Conservation (phyloP, 2,113 vertebrate species). For the Scatophagus argus region DNA sequence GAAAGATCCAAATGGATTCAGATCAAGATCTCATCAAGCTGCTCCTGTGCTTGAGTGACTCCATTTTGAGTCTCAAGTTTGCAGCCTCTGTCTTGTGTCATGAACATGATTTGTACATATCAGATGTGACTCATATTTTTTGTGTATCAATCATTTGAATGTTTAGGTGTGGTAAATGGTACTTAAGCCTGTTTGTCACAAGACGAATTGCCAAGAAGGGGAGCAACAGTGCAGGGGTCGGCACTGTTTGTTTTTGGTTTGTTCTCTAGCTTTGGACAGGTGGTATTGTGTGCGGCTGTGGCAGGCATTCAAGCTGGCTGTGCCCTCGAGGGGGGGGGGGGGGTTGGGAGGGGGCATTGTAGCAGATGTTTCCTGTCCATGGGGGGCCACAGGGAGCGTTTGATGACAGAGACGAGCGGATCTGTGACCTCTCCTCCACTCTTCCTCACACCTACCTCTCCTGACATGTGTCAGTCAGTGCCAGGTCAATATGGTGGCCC, state of each 20-base stretch:
- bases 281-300: conserved; percentile 45
- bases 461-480: conserved; percentile 79
- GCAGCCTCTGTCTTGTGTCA: conserved; percentile 16
- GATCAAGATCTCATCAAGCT: conserved; percentile 65
- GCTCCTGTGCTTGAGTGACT: conserved; percentile 30
- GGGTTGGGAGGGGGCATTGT: conserved; percentile 31
- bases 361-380: conserved; percentile 71
- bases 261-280: conserved; percentile 48
- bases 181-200: conserved; percentile 49
- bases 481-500: conserved; percentile 78
- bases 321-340: conserved; percentile 38
- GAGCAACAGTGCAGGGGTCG: not conserved
- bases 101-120: conserved; percentile 27
- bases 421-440: conserved; percentile 63
- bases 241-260: conserved; percentile 34
- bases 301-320: conserved; percentile 52
- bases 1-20: conserved; percentile 66
- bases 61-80: conserved; percentile 34
- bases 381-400: conserved; percentile 14
- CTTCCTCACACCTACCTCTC: conserved; percentile 64
- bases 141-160: conserved; percentile 52
- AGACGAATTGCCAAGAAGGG: conserved; percentile 7
- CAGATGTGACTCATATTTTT: conserved; percentile 35
- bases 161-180: conserved; percentile 33
- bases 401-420: conserved; percentile 55